phyloP scores from a whole-genome alignment of 92 coral and sea anemone genomes.

The Pocillopora meandrina region DNA sequence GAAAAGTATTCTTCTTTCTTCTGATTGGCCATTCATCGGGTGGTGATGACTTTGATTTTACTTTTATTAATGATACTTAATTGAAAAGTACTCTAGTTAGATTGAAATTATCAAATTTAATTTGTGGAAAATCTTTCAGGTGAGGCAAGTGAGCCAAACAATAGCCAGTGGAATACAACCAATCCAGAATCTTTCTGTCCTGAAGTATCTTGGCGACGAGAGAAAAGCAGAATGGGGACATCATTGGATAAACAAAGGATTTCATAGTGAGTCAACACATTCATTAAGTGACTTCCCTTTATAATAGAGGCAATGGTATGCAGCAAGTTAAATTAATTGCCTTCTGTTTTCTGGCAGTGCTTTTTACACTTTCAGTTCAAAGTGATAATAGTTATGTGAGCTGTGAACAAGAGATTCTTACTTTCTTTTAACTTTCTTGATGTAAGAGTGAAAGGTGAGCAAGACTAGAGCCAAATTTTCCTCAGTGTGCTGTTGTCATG shows the following conservation, averaged over 20 bases:
- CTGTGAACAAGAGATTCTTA: too few relatives aligned
- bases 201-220: slow-evolving; percentile 86
- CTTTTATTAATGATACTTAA: too few relatives aligned
- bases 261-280: slow-evolving; percentile 65
- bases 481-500: too few relatives aligned
- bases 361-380: too few relatives aligned
- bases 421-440: too few relatives aligned
- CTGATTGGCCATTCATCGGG: too few relatives aligned
- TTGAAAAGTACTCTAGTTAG: too few relatives aligned
- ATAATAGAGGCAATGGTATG: not conserved
- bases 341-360: not conserved
- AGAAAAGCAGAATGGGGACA: slow-evolving; percentile 94
- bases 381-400: too few relatives aligned
- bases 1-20: too few relatives aligned
- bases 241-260: slow-evolving; percentile 90
- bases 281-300: not conserved
- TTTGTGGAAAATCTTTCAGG: slow-evolving; percentile 33
- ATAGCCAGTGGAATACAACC: slow-evolving; percentile 86
- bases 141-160: slow-evolving; percentile 58
- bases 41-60: too few relatives aligned
- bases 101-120: not conserved
- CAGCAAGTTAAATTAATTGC: not conserved
- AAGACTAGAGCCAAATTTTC: too few relatives aligned
- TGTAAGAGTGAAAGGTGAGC: too few relatives aligned
- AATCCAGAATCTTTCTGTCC: slow-evolving; percentile 82